Evolutionary conservation across 35 echinoderm and acorn worm species (phyloP), one percentile per base, ranked within the genome.

Genomic region (Apostichopus parvimensis): DNA sequence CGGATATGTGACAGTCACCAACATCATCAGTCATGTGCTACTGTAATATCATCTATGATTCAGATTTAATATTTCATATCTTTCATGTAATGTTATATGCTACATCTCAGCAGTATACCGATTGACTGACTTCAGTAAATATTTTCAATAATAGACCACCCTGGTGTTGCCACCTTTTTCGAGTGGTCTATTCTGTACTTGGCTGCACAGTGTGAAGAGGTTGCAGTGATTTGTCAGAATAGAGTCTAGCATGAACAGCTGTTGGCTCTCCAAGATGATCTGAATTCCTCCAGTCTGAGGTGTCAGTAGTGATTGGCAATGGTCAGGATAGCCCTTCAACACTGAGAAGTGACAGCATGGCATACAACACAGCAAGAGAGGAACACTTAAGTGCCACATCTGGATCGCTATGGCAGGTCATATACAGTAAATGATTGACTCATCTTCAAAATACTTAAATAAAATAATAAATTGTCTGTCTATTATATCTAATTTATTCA

Each of bases 111-210:
- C 64, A 68, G 64, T 68, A 11, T 11, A 45, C 64, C 18, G 64
- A 11, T 68, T 18, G 5, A 9, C 64, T 68, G 64, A 11, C 18
- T 11, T 18, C 64, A 5, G 64, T 68, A 68, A 68, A 68, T 68
- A 68, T 68, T 68, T 68, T 68, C 64, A 68, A 68, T 68, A 68
- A 68, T 68, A 68, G 64, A 68, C 64, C 64, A 68, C 64, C 64
- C 64, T 68, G 64, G 64, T 10, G 64, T 68, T 68, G 64, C 64
- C 64, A 68, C 64, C 64, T 68, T 14, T 68, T 68, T 9, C 64
- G 64, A 68, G 64, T 14, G 64, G 64, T 18, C 64, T 68, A 68
- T 68, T 68, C 64, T 68, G 11, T 11, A 18, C 18, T 11, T 68
- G 64, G 11, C 64, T 18, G 11, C 64, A 68, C 64, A 68, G 64